phyloP scores from a whole-genome alignment of 2,888 invertebrate genomes.

The Heliconius sara region DNA sequence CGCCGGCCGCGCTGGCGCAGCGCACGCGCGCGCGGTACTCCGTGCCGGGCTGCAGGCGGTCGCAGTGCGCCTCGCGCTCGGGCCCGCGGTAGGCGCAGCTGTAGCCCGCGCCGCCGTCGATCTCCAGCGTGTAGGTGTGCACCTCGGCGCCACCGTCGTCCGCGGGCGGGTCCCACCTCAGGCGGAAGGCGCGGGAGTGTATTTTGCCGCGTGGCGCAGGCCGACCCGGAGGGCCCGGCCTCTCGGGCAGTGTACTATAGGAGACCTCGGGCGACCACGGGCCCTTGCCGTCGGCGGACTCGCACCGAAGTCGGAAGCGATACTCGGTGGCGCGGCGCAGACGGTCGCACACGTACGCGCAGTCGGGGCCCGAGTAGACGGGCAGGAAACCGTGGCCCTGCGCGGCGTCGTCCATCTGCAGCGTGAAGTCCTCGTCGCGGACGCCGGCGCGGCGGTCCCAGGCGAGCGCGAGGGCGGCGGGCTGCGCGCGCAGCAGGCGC shows the following conservation, averaged over 20 bases:
- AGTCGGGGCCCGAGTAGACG: slow-evolving; percentile 91
- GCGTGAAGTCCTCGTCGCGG: slow-evolving; percentile 91
- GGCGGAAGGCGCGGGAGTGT: slow-evolving; percentile 90
- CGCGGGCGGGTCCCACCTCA: slow-evolving; percentile 92
- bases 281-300: slow-evolving; percentile 92
- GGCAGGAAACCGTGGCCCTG: slow-evolving; percentile 91
- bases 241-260: slow-evolving; percentile 91
- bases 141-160: slow-evolving; percentile 90
- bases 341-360: slow-evolving; percentile 86
- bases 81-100: slow-evolving; percentile 89
- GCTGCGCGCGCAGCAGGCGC: slow-evolving; percentile 85
- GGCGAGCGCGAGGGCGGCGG: slow-evolving; percentile 86
- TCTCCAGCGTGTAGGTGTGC: slow-evolving; percentile 87
- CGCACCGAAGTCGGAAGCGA: slow-evolving; percentile 91
- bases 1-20: slow-evolving; percentile 89
- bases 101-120: slow-evolving; percentile 89
- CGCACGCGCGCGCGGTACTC: slow-evolving; percentile 91
- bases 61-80: slow-evolving; percentile 91
- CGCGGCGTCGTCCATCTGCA: slow-evolving; percentile 90
- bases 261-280: slow-evolving; percentile 92
- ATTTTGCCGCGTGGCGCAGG: slow-evolving; percentile 92
- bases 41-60: slow-evolving; percentile 91
- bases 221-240: slow-evolving; percentile 90
- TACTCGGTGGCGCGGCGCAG: slow-evolving; percentile 91
- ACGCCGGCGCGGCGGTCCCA: slow-evolving; percentile 89